Evolutionary conservation across 2,888 invertebrate genomes (phyloP), one percentile per base, ranked within the genome.

Genomic region (Protonemura montana): DNA sequence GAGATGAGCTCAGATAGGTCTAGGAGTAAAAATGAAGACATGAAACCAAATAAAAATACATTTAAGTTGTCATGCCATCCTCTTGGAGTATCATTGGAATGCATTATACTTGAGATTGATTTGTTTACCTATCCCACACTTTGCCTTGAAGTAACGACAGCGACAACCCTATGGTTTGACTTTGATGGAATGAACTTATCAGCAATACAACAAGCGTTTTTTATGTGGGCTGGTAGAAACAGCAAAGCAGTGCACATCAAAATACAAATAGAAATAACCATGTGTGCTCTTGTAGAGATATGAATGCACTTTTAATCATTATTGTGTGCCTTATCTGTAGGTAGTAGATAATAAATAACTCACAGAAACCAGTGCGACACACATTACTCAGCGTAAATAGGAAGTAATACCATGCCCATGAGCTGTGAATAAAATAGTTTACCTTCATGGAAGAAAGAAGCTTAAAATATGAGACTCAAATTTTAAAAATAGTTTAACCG

Each of bases 371-470:
- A 21, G 13, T 59, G 59, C 59, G 59, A 59, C 59, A 59, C 59
- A 59, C 59, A 59, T 59, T 59, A 59, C 59, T 1, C 21, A 10
- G 59, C 7, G 59, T 21, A 59, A 59, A 59, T 21, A 59, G 13
- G 13, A 59, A 7, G 41, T 13, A n/a, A n/a, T n/a, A n/a, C n/a
- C 13, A 59, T 59, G 59, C 13, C 16, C 7, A 59, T 59, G 59
- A 10, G 21, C n/a, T 59, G 21, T 21, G 1, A 59, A 59, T 59
- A 10, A n/a, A n/a, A n/a, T n/a, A n/a, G n/a, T n/a, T n/a, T n/a
- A n/a, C n/a, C n/a, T n/a, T n/a, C n/a, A n/a, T n/a, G 59, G 59
- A 59, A 59, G 59, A 59, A 59, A 59, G 59, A 59, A 59, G 59
- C 59, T 59, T 59, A 7, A 59, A 59, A 59, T 59, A 10, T 59